These are phyloP conservation scores for Hirtodrosophila histrioides DNA, from an alignment of 2,888 invertebrate species.

Conservation along the genomic window DNA sequence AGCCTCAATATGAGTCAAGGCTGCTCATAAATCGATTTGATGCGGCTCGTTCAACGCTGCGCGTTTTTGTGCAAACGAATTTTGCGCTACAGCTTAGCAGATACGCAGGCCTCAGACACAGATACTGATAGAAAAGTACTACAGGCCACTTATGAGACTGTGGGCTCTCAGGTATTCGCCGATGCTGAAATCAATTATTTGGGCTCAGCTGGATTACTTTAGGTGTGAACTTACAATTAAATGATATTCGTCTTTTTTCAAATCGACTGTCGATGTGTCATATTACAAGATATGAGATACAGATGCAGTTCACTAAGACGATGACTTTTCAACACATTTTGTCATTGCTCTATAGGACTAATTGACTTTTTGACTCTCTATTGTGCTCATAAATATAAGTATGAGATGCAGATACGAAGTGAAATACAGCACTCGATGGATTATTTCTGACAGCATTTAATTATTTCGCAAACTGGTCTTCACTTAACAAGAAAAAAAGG, in stretches of 20 bases:
- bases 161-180: conserved; percentile 51
- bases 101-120: conserved; percentile 43
- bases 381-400: no score
- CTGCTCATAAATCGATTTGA: conserved; percentile 66
- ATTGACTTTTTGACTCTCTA: background rate
- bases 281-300: conserved; percentile 12
- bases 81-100: conserved; percentile 58
- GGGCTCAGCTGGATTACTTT: conserved; percentile 41
- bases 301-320: background rate
- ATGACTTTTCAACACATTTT: conserved; percentile 28
- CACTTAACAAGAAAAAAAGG: no score
- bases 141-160: conserved; percentile 27
- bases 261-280: conserved; percentile 17
- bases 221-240: conserved; percentile 69
- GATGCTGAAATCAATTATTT: conserved; percentile 67
- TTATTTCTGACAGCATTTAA: no score
- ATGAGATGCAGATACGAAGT: background rate
- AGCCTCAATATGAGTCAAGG: conserved; percentile 7
- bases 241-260: conserved; percentile 41
- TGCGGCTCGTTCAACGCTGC: conserved; percentile 68
- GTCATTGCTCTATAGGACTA: background rate
- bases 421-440: no score
- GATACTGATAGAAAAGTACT: conserved; percentile 10
- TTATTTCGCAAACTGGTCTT: no score
- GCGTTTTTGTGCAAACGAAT: conserved; percentile 61